These are phyloP conservation scores for Zygothrica quintamaculata DNA, from an alignment of 2,888 invertebrate species.

Conservation along the genomic window DNA sequence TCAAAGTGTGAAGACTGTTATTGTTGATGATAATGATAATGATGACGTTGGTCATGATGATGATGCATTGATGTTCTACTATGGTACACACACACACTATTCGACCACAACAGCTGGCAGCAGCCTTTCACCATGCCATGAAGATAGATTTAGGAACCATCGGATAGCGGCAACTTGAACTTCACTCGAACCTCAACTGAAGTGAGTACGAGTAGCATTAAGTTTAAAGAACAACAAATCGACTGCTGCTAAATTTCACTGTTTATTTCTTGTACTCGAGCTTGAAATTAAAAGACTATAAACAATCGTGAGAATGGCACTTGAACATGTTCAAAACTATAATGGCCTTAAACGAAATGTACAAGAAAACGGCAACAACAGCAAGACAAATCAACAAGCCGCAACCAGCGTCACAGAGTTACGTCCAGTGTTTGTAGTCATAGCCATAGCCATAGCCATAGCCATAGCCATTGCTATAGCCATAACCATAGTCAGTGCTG, in stretches of 20 bases:
- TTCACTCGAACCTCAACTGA: constrained; percentile 51
- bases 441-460: constrained; percentile 27
- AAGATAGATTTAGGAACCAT: constrained; percentile 12
- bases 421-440: constrained; percentile 21
- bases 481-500: constrained; percentile 18
- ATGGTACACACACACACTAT: constrained; percentile 36
- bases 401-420: constrained; percentile 36
- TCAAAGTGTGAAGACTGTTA: constrained; percentile 25
- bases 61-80: constrained; percentile 38
- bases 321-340: constrained; percentile 75
- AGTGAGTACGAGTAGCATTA: constrained; percentile 64
- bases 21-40: constrained; percentile 6
- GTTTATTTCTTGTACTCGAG: constrained; percentile 72
- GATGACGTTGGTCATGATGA: no score
- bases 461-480: constrained; percentile 20
- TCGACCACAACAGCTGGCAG: constrained; percentile 52
- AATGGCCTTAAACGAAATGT: constrained; percentile 75
- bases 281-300: constrained; percentile 80
- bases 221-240: constrained; percentile 64
- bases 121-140: constrained; percentile 58
- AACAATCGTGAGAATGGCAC: constrained; percentile 81
- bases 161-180: constrained; percentile 17
- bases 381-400: constrained; percentile 59
- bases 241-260: constrained; percentile 76
- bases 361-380: constrained; percentile 47